phyloP scores from a whole-genome alignment of 2,113 vertebrate species.

The Rafetus swinhoei region DNA sequence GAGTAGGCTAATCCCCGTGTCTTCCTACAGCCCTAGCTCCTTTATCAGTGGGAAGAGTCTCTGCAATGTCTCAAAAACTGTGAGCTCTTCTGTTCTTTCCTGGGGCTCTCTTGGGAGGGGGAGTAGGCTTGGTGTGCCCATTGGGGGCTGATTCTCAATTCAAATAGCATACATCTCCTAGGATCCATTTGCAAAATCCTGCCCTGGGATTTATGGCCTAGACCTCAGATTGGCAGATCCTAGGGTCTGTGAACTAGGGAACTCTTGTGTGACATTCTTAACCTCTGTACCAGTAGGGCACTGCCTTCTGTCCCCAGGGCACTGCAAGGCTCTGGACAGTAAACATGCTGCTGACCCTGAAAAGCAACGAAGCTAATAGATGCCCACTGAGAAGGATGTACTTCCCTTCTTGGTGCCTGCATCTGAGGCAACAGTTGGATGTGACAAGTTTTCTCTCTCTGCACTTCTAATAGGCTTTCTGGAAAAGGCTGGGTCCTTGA shows the following conservation, averaged over 20 bases:
- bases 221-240: background rate
- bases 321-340: background rate
- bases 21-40: background rate
- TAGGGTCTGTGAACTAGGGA: background rate
- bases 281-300: background rate
- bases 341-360: background rate
- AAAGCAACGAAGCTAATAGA: background rate
- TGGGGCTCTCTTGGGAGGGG: background rate
- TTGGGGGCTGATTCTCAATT: background rate
- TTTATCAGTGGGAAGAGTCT: background rate
- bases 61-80: background rate
- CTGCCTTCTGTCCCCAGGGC: background rate
- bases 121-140: too few relatives aligned
- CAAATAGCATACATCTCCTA: too few relatives aligned
- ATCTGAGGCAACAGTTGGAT: too few relatives aligned
- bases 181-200: background rate
- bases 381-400: background rate
- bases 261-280: background rate
- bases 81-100: background rate
- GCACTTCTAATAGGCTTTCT: constrained; percentile 75
- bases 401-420: too few relatives aligned
- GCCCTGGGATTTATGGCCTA: background rate
- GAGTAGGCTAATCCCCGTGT: background rate
- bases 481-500: constrained; percentile 81
- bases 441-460: background rate